phyloP scores from a whole-genome alignment of 2,888 invertebrate genomes.

The Molorchus minor region DNA sequence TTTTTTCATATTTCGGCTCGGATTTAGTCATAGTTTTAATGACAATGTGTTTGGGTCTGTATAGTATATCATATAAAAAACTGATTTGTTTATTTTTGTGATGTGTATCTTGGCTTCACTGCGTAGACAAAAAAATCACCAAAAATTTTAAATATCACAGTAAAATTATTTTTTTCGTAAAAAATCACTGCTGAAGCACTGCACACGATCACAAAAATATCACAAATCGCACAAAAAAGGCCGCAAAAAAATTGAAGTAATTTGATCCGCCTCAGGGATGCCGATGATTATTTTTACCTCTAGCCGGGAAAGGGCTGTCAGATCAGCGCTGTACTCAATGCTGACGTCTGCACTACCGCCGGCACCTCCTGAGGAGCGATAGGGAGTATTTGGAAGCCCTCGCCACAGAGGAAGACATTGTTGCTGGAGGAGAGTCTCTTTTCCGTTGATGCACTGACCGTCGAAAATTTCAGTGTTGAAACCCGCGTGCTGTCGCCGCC shows the following conservation, averaged over 20 bases:
- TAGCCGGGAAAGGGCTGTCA: slow-evolving; percentile 93
- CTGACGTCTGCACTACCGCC: slow-evolving; percentile 83
- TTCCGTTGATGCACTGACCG: slow-evolving; percentile 57
- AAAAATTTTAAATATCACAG: slow-evolving; percentile 16
- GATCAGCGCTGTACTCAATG: slow-evolving; percentile 94
- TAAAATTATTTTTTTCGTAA: slow-evolving; percentile 15
- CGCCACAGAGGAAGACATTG: slow-evolving; percentile 61
- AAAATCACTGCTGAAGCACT: slow-evolving; percentile 35
- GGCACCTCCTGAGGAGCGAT: slow-evolving; percentile 86
- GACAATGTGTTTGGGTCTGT: slow-evolving; percentile 10
- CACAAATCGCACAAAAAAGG: slow-evolving; percentile 22
- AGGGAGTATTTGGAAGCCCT: slow-evolving; percentile 92
- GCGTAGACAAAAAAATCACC: slow-evolving; percentile 13
- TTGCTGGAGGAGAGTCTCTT: slow-evolving; percentile 25
- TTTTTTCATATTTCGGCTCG: slow-evolving; percentile 11
- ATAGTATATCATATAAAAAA: slow-evolving; percentile 3
- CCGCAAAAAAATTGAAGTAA: slow-evolving; percentile 22
- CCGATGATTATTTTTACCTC: slow-evolving; percentile 75
- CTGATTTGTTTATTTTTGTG: slow-evolving; percentile 21
- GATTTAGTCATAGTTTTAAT: slow-evolving; percentile 1
- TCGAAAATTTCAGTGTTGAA: slow-evolving; percentile 59
- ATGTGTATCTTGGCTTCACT: slow-evolving; percentile 21
- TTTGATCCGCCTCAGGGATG: slow-evolving; percentile 27
- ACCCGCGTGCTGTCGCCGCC: slow-evolving; percentile 67
- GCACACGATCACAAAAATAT: slow-evolving; percentile 41